Conservation (phyloP, 2,113 vertebrate genomes). For the Dromas ardeola region DNA sequence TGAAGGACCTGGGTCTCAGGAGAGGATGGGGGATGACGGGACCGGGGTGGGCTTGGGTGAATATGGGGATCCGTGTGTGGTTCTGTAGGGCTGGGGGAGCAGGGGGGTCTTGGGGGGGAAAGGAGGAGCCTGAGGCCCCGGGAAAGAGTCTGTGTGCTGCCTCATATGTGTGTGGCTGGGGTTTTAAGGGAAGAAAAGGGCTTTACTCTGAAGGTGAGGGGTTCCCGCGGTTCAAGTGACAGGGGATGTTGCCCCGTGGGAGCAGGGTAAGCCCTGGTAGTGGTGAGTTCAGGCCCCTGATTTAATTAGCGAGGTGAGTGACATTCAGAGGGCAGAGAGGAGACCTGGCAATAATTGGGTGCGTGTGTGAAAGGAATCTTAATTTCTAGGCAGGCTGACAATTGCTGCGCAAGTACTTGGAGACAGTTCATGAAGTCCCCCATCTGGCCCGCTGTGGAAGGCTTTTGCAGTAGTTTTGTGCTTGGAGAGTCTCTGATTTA, state of each 20-base stretch:
- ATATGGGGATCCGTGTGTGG: too few species aligned
- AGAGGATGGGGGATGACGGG: fast-evolving
- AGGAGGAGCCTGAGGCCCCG: fast-evolving
- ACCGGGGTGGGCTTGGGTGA: neutral
- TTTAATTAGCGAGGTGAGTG: neutral
- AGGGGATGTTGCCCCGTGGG: neutral
- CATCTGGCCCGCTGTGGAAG: neutral
- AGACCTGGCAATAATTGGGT: conserved; percentile 40
- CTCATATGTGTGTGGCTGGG: neutral
- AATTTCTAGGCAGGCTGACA: conserved; percentile 60
- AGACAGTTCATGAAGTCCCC: conserved; percentile 13
- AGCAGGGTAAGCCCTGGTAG: neutral
- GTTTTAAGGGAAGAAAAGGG: neutral
- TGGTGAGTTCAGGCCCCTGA: neutral
- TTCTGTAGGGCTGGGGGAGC: neutral
- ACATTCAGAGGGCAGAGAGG: neutral
- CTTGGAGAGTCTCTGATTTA: neutral
- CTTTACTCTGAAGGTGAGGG: neutral
- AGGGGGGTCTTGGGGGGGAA: fast-evolving
- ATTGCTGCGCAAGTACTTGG: neutral
- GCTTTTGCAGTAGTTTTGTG: neutral
- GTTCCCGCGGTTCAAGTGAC: neutral
- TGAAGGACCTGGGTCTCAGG: neutral
- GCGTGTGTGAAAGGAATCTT: conserved; percentile 46
- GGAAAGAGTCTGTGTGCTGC: neutral